A percentile compares a stretch with the other conserved stretches of the same genome.
These are phyloP conservation scores for Cossypha polioptera DNA, from an alignment of 2,797 vertebrate genomes.

Conservation along the genomic window DNA sequence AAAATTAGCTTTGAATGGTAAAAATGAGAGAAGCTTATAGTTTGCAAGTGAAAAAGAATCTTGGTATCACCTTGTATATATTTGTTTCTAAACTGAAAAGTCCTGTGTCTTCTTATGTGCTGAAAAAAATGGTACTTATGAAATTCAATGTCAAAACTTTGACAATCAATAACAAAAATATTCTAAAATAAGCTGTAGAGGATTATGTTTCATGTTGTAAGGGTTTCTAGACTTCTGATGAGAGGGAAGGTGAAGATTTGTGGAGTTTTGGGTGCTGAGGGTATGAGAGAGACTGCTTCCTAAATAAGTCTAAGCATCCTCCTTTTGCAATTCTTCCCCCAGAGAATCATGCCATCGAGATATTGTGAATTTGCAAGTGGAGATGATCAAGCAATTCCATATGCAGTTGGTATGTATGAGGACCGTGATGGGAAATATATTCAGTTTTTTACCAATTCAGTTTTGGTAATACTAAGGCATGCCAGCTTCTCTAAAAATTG, in stretches of 20 bases:
- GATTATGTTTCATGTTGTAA: neutral
- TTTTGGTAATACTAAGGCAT: neutral
- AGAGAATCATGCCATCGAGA: conserved; percentile 93
- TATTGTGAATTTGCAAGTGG: conserved; percentile 95
- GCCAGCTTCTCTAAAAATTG: neutral
- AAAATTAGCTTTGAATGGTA: neutral
- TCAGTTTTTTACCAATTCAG: neutral
- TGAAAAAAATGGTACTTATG: neutral
- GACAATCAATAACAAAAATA: neutral
- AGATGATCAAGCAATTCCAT: conserved; percentile 98
- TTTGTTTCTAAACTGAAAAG: neutral
- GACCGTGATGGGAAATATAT: neutral
- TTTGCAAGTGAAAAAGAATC: neutral
- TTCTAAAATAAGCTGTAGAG: neutral
- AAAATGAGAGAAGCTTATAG: neutral
- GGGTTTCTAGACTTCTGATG: neutral
- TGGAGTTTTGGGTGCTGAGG: neutral
- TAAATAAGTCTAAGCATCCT: neutral
- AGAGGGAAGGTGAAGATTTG: neutral
- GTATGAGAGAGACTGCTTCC: neutral
- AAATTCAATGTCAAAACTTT: neutral
- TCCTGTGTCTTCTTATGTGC: neutral
- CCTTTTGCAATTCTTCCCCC: conserved; percentile 27
- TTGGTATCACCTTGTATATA: neutral
- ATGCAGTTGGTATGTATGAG: conserved; percentile 88